These are phyloP conservation scores for Temnothorax curvispinosus DNA, from an alignment of 1,140 invertebrate genomes.

Conservation along the genomic window DNA sequence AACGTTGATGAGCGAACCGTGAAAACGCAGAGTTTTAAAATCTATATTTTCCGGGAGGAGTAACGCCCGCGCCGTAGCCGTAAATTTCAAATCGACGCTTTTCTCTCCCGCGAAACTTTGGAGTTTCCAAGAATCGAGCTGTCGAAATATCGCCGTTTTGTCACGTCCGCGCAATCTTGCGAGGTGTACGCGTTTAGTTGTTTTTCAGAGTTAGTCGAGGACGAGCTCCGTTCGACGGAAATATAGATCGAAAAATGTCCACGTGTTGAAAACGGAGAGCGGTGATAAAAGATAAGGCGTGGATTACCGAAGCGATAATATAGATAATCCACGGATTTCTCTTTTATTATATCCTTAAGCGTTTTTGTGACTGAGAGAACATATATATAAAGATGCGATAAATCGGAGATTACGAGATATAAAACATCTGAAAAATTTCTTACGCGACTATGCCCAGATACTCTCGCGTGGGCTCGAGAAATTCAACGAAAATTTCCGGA, in stretches of 20 bases:
- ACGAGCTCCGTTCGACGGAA: not conserved
- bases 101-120: not conserved
- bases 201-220: not conserved
- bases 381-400: not conserved
- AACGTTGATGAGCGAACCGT: not conserved
- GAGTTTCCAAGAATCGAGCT: too few species aligned
- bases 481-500: not conserved
- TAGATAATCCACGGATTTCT: slow-evolving; percentile 30
- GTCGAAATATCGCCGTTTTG: too few species aligned
- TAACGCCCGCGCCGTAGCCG: not conserved
- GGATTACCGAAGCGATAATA: slow-evolving; percentile 7
- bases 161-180: too few species aligned
- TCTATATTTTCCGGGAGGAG: not conserved
- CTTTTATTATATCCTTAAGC: slow-evolving; percentile 7
- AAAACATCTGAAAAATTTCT: not conserved
- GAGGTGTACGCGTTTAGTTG: too few species aligned
- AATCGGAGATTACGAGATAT: not conserved
- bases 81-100: not conserved
- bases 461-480: not conserved
- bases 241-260: not conserved
- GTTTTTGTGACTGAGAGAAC: not conserved
- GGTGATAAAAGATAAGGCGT: not conserved
- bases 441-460: not conserved
- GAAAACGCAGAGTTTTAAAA: not conserved
- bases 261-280: not conserved